These are phyloP conservation scores for Disparrhopalites patrizii DNA, from an alignment of 2,888 invertebrate species.

Conservation along the genomic window DNA sequence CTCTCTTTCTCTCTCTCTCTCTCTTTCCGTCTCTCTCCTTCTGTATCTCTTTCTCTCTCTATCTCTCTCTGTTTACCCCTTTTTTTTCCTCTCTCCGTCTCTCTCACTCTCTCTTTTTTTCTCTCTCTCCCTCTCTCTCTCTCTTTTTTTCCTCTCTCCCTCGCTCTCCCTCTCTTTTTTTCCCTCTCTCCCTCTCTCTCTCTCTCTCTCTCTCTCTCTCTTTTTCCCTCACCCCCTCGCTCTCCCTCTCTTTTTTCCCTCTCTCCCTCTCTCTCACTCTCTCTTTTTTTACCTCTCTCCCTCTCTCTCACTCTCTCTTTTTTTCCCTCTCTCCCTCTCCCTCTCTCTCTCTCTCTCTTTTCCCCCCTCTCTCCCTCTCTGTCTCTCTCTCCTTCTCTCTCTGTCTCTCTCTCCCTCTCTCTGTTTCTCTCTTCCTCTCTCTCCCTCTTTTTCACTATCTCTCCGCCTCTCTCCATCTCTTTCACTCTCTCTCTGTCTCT, in stretches of 20 bases:
- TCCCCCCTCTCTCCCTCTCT: background rate
- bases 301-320: background rate
- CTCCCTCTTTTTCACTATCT: no score
- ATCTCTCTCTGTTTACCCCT: background rate
- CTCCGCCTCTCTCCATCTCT: no score
- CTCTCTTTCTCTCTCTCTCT: constrained; percentile 1
- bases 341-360: background rate
- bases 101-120: background rate
- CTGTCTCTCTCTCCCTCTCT: no score
- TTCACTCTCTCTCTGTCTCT: no score
- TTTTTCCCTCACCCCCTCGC: background rate
- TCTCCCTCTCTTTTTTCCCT: background rate
- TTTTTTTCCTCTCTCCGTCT: background rate
- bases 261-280: background rate
- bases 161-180: background rate
- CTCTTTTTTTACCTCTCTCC: background rate
- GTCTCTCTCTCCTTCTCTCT: background rate
- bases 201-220: background rate
- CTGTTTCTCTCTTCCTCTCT: background rate
- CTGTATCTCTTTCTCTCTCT: background rate
- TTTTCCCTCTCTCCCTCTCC: background rate
- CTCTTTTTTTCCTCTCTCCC: background rate
- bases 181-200: background rate
- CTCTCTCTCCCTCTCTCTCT: background rate
- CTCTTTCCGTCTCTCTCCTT: background rate